A percentile compares a stretch with the other conserved stretches of the same genome.
Evolutionary conservation across 2,888 invertebrate species (phyloP).

Genomic region (Ptychoptera contaminata): DNA sequence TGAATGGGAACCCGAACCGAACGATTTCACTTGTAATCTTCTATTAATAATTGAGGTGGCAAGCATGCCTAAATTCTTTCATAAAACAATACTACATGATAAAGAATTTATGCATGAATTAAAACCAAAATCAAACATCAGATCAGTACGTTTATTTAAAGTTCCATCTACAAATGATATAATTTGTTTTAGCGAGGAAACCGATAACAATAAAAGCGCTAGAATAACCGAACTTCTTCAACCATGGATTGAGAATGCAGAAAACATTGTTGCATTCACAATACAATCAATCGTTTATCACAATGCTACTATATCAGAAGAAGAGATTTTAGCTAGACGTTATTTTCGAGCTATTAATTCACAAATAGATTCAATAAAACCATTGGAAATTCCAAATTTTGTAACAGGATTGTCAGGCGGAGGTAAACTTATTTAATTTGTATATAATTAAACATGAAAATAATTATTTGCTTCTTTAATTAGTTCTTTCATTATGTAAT

Average conservation of each 20-base stretch:
- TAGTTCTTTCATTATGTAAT: neutral
- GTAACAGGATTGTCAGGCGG: slow-evolving; percentile 34
- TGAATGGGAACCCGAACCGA: too few relatives aligned
- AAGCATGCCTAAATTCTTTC: neutral
- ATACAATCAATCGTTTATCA: neutral
- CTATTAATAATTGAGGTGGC: neutral
- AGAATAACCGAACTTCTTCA: neutral
- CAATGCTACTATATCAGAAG: neutral
- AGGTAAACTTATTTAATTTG: slow-evolving; percentile 22
- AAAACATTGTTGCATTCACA: neutral
- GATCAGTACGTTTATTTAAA: neutral
- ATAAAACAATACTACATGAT: neutral
- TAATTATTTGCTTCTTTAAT: neutral
- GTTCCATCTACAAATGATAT: neutral
- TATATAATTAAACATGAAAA: neutral
- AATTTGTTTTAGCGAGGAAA: slow-evolving; percentile 3
- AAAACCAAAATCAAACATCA: neutral
- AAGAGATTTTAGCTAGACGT: neutral
- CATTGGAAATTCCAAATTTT: slow-evolving; percentile 35
- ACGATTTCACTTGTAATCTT: neutral
- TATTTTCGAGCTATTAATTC: neutral
- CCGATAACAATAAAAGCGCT: neutral
- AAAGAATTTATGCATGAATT: neutral
- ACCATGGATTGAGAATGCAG: neutral
- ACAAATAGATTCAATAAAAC: slow-evolving; percentile 7